A percentile compares a stretch with the other conserved stretches of the same genome.
phyloP scores from a whole-genome alignment of 2,888 invertebrate species.

The Margaritifera margaritifera region DNA sequence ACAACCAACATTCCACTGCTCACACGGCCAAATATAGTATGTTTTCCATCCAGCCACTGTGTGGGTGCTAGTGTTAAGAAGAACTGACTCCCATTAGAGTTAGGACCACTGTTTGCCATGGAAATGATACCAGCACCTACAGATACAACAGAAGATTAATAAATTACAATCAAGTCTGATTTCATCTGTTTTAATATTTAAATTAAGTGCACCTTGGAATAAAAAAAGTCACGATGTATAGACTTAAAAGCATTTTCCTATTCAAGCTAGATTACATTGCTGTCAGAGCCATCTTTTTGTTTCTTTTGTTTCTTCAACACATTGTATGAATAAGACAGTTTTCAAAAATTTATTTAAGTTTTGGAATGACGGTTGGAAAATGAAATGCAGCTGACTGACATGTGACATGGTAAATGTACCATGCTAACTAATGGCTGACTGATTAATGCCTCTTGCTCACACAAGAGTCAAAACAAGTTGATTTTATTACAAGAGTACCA shows the following conservation, averaged over 20 bases:
- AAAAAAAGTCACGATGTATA: not conserved
- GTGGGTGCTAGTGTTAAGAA: slow-evolving; percentile 97
- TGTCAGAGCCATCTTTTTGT: too few relatives aligned
- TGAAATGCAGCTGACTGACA: not conserved
- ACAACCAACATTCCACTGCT: slow-evolving; percentile 91
- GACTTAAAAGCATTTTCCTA: too few relatives aligned
- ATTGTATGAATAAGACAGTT: too few relatives aligned
- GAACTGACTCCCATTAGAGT: slow-evolving; percentile 98
- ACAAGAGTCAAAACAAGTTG: too few relatives aligned
- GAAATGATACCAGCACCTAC: slow-evolving; percentile 87
- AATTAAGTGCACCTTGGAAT: not conserved
- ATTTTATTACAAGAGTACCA: too few relatives aligned
- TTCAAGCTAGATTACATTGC: too few relatives aligned
- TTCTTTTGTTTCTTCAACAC: too few relatives aligned
- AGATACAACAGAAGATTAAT: slow-evolving; percentile 17
- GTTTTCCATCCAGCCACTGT: slow-evolving; percentile 98
- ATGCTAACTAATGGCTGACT: too few relatives aligned
- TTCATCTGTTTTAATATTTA: not conserved
- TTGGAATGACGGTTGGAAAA: not conserved
- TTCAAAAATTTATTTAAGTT: not conserved
- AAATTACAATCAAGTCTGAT: not conserved
- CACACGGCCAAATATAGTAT: slow-evolving; percentile 94
- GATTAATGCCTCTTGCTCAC: too few relatives aligned
- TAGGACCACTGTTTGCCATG: slow-evolving; percentile 98
- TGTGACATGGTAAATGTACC: too few relatives aligned